A percentile compares a stretch with the other conserved stretches of the same genome.
These are phyloP conservation scores for Pyrochroa serraticornis DNA, from an alignment of 2,888 invertebrate species.

Conservation along the genomic window DNA sequence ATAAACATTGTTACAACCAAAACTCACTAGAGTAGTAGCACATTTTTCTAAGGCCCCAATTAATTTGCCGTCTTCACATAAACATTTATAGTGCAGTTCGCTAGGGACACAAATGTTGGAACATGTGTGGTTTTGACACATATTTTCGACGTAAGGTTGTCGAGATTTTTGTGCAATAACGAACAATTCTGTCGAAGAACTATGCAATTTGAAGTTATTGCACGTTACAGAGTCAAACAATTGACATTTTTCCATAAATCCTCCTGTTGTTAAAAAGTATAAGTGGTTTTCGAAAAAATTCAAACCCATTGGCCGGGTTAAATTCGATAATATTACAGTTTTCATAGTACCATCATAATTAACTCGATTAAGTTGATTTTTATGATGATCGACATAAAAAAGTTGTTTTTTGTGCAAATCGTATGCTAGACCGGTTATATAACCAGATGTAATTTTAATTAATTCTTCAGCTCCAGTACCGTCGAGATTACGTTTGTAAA, in stretches of 20 bases:
- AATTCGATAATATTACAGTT: constrained; percentile 57
- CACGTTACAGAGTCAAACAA: constrained; percentile 63
- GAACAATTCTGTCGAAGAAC: constrained; percentile 60
- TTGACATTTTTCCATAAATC: constrained; percentile 66
- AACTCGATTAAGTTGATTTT: constrained; percentile 55
- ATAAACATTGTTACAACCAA: background rate
- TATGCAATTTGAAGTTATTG: constrained; percentile 56
- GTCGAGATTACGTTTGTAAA: constrained; percentile 63
- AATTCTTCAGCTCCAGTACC: constrained; percentile 60
- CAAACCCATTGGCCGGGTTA: constrained; percentile 67
- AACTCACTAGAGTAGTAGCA: constrained; percentile 8
- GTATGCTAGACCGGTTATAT: constrained; percentile 57
- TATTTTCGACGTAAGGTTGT: constrained; percentile 61
- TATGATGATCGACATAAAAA: constrained; percentile 76
- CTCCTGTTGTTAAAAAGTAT: constrained; percentile 70
- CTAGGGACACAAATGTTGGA: constrained; percentile 67
- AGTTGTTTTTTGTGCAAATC: constrained; percentile 67
- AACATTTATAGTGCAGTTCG: constrained; percentile 59
- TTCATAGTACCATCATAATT: constrained; percentile 60
- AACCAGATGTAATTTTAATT: constrained; percentile 44
- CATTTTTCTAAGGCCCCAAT: constrained; percentile 54
- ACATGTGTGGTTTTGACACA: constrained; percentile 63
- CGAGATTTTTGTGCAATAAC: constrained; percentile 62
- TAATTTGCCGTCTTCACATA: constrained; percentile 63
- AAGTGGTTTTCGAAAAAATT: constrained; percentile 77